A percentile compares a stretch with the other conserved stretches of the same genome.
Evolutionary conservation across 2,888 invertebrate species (phyloP).

Genomic region (Agrilus biguttatus): DNA sequence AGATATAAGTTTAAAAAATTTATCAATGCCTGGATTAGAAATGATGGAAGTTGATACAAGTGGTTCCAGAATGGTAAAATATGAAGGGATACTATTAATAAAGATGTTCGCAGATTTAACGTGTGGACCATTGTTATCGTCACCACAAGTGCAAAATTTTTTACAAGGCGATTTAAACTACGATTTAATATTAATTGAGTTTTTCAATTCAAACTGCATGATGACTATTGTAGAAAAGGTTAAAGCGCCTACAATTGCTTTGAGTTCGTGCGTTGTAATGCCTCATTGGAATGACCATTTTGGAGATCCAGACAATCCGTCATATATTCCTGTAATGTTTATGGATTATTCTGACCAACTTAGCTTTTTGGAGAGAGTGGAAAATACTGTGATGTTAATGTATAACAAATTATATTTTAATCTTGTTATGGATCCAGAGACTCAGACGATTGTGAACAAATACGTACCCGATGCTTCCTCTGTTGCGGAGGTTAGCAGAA

Average conservation of each 20-base stretch:
- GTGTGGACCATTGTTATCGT: too few relatives aligned
- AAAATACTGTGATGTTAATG: constrained; percentile 26
- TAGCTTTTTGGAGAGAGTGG: constrained; percentile 25
- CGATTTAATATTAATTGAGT: constrained; percentile 51
- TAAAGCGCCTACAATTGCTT: constrained; percentile 29
- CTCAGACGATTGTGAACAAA: too few relatives aligned
- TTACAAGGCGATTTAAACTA: too few relatives aligned
- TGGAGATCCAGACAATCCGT: constrained; percentile 35
- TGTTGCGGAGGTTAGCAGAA: constrained; percentile 25
- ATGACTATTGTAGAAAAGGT: constrained; percentile 36
- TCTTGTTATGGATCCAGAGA: neutral
- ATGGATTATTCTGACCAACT: constrained; percentile 23
- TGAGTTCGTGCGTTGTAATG: constrained; percentile 36
- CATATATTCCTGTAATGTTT: constrained; percentile 35
- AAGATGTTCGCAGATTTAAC: too few relatives aligned
- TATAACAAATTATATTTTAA: constrained; percentile 3
- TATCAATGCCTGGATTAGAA: constrained; percentile 1
- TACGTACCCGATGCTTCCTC: too few relatives aligned
- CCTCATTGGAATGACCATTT: constrained; percentile 35
- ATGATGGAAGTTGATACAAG: constrained; percentile 3
- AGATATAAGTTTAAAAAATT: constrained; percentile 10
- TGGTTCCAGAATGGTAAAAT: too few relatives aligned
- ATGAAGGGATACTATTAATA: too few relatives aligned
- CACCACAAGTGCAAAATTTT: too few relatives aligned
- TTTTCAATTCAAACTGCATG: constrained; percentile 55